Evolutionary conservation across 2,888 invertebrate species (phyloP).

Genomic region (Brenthis ino): DNA sequence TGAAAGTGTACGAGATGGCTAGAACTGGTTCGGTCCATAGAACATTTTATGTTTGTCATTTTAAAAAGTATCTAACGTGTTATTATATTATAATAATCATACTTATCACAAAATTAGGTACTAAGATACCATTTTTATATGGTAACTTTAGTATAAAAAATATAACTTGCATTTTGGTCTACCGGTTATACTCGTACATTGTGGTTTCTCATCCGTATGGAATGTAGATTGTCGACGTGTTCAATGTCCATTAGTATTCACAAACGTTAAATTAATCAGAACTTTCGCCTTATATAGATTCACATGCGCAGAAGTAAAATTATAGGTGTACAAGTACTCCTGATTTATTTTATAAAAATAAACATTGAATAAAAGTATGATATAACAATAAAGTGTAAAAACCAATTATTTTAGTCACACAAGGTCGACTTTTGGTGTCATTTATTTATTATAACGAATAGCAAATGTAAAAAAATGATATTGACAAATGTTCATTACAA

Average conservation of each 20-base stretch:
- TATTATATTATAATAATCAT: too few relatives aligned
- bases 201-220: background rate
- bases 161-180: background rate
- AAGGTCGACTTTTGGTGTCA: background rate
- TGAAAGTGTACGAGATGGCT: conserved; percentile 53
- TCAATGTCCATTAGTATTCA: conserved; percentile 1
- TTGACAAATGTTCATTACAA: conserved; percentile 33
- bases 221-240: background rate
- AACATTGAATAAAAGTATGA: background rate
- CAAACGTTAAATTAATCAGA: conserved; percentile 3
- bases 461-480: background rate
- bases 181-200: background rate
- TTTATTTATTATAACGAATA: conserved; percentile 2
- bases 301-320: background rate
- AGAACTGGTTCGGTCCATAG: conserved; percentile 45
- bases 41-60: conserved; percentile 10
- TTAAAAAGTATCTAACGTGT: background rate
- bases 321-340: background rate
- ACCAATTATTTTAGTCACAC: background rate
- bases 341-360: background rate
- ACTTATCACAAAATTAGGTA: too few relatives aligned
- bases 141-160: background rate
- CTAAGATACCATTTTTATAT: too few relatives aligned
- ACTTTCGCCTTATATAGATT: conserved; percentile 2
- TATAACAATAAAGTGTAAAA: conserved; percentile 5